Conservation (phyloP, 2,888 invertebrate genomes). For the Luffia ferchaultella region DNA sequence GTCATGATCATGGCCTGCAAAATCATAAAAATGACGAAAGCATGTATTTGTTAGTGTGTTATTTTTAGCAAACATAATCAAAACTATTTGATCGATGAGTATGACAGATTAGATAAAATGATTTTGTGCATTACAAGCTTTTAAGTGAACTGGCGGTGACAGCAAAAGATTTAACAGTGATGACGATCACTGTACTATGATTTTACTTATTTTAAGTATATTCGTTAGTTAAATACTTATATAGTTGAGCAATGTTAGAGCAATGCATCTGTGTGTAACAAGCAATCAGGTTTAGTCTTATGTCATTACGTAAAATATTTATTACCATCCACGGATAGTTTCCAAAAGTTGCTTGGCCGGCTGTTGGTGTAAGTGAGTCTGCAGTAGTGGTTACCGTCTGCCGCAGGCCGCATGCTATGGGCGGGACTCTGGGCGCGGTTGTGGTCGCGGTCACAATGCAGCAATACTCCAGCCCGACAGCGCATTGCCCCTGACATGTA, state of each 20-base stretch:
- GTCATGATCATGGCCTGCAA: slow-evolving; percentile 64
- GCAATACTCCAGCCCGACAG: slow-evolving; percentile 48
- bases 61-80: too few relatives aligned
- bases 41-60: too few relatives aligned
- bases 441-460: slow-evolving; percentile 26
- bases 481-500: too few relatives aligned
- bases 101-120: too few relatives aligned
- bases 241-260: not conserved
- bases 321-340: slow-evolving; percentile 78
- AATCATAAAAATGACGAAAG: slow-evolving; percentile 2
- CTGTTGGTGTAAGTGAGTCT: slow-evolving; percentile 32
- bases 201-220: too few relatives aligned
- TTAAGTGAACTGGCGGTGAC: too few relatives aligned
- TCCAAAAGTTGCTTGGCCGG: slow-evolving; percentile 71
- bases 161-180: too few relatives aligned
- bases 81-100: too few relatives aligned
- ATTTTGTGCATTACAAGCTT: not conserved
- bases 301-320: not conserved
- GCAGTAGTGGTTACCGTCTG: slow-evolving; percentile 34
- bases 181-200: too few relatives aligned
- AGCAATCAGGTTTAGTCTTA: too few relatives aligned
- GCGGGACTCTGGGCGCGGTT: slow-evolving; percentile 12
- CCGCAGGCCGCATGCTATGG: slow-evolving; percentile 48
- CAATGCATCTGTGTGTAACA: too few relatives aligned
- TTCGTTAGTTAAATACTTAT: not conserved